Conservation (phyloP, 92 coral and sea anemone genomes). For the Diadumene lineata region DNA sequence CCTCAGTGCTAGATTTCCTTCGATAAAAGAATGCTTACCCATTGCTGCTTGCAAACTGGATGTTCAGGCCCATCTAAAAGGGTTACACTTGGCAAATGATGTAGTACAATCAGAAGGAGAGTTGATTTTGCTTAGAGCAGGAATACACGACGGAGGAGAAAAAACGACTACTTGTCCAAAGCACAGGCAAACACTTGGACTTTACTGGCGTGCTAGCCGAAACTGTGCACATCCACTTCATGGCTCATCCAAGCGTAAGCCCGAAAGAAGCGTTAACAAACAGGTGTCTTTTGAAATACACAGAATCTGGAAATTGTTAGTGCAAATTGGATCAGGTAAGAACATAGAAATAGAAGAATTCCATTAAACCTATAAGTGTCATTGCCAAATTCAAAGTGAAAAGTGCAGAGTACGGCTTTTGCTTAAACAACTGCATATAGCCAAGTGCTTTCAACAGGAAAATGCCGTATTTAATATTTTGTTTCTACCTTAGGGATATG, state of each 20-base stretch:
- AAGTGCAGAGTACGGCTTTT: too few relatives aligned
- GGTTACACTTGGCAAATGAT: constrained; percentile 8
- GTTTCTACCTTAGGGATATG: too few relatives aligned
- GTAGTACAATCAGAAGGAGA: constrained; percentile 39
- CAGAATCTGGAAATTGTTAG: constrained; percentile 20
- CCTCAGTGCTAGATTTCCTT: constrained; percentile 33
- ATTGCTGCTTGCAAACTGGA: constrained; percentile 32
- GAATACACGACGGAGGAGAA: constrained; percentile 4
- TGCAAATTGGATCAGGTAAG: constrained; percentile 44
- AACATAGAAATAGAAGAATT: too few relatives aligned
- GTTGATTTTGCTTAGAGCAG: constrained; percentile 35
- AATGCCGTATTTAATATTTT: too few relatives aligned
- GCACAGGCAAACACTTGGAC: constrained; percentile 44
- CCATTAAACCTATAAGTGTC: too few relatives aligned
- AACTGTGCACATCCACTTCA: constrained; percentile 26
- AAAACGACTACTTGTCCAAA: constrained; percentile 42
- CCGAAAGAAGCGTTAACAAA: constrained; percentile 26
- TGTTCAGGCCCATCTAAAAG: constrained; percentile 17
- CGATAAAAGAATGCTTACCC: constrained; percentile 32
- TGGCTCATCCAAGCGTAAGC: not conserved
- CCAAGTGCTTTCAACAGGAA: too few relatives aligned
- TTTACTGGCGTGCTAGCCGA: constrained; percentile 41
- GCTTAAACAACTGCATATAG: too few relatives aligned
- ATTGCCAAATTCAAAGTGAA: too few relatives aligned
- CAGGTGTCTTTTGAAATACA: constrained; percentile 19